These are phyloP conservation scores for Felis catus DNA, from an alignment of 2,113 vertebrate species.

Conservation along the genomic window F.catus_Fca126_mat1.0 CM031416.1:6940001-6940500, in stretches of 20 bases:
- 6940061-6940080: not conserved
- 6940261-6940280: not conserved
- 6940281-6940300: not conserved
- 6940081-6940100: not conserved
- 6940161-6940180: not conserved
- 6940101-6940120: not conserved
- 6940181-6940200: slow-evolving; percentile 13
- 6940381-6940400: not conserved
- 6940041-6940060: not conserved
- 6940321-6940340: not conserved
- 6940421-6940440: not conserved
- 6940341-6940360: not conserved
- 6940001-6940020: not conserved
- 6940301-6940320: not conserved
- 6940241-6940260: not conserved
- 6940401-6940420: not conserved
- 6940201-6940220: not conserved
- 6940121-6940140: not conserved
- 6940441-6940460: not conserved
- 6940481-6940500: not conserved
- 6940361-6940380: not conserved
- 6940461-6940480: not conserved
- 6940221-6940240: not conserved
- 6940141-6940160: not conserved
- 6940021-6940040: not conserved